Evolutionary conservation across 64 coral and sea anemone genomes (phyloP), one percentile per base, ranked within the genome.

Genomic region (Anthopleura sola): DNA sequence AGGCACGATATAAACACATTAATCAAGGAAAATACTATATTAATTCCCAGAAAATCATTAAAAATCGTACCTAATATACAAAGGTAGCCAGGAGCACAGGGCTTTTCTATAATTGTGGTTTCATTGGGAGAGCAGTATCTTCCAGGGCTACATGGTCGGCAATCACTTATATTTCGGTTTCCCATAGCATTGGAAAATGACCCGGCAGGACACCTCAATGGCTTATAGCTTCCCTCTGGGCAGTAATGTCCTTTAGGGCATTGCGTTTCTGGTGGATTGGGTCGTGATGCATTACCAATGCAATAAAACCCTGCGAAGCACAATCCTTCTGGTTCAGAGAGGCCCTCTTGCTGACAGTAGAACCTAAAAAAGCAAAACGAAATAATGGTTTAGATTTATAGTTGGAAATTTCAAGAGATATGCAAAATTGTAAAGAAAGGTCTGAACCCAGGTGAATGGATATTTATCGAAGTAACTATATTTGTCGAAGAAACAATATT

Each of bases 121-220:
- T 83, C 90, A 60, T 88, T 99, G 57, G 97, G 89, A 55, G 94
- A 90, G 62, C 97, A 99, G 58, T 99, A 99, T 50, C 94, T 86
- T 37, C 97, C 97, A 85, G 97, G 92, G 33, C 92, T 99, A 49
- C 97, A 99, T 1, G 97, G 97, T 69, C 90, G 91, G 64, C 97
- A 99, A 37, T 99, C 97, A 76, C 88, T 85, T 3, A 87, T 53
- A 39, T 99, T 99, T 23, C 88, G 88, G 85, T 99, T 99, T 79
- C 84, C 58, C 46, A 82, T 87, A 20, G 97, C 88, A 85, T 99
- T 99, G 24, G 97, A 88, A 75, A 94, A 99, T 4, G 97, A 99
- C n/a, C 97, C 97, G 24, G 90, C 74, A 83, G 97, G 97, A 23
- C 97, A 99, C 14, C 90, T 89, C 18, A 78, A 68, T 38, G 97